Evolutionary conservation across 1,140 invertebrate species (phyloP).

Genomic region (Riptortus pedestris): DNA sequence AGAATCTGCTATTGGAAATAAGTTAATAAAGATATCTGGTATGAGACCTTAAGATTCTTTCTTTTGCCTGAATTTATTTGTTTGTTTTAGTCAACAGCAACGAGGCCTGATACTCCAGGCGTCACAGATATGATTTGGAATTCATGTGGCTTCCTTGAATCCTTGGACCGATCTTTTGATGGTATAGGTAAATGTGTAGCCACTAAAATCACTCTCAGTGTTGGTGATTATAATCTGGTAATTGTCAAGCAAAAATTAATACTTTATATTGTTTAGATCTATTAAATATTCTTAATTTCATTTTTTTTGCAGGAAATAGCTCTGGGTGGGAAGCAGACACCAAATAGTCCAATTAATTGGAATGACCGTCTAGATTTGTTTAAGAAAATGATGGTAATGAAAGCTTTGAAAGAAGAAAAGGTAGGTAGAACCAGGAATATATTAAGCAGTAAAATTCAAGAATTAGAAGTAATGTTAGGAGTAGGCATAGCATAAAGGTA

Average conservation of each 20-base stretch:
- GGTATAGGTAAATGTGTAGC: constrained; percentile 43
- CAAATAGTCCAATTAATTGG: constrained; percentile 42
- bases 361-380: constrained; percentile 52
- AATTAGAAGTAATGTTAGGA: too few species aligned
- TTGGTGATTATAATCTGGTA: constrained; percentile 50
- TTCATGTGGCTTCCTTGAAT: constrained; percentile 36
- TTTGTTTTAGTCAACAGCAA: constrained; percentile 36
- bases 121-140: constrained; percentile 53
- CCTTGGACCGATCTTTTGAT: constrained; percentile 36
- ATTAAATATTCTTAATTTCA: not conserved
- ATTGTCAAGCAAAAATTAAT: constrained; percentile 22
- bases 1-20: too few species aligned
- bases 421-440: too few species aligned
- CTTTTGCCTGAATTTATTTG: too few species aligned
- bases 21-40: too few species aligned
- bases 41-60: too few species aligned
- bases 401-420: constrained; percentile 70
- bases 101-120: constrained; percentile 44
- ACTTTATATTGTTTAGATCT: not conserved
- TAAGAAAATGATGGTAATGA: constrained; percentile 71
- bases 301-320: constrained; percentile 27
- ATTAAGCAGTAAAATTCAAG: too few species aligned
- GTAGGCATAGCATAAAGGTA: too few species aligned
- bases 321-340: not conserved
- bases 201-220: constrained; percentile 43